Evolutionary conservation across 2,113 vertebrate genomes (phyloP).

Genomic region (Pardalotus punctatus): DNA sequence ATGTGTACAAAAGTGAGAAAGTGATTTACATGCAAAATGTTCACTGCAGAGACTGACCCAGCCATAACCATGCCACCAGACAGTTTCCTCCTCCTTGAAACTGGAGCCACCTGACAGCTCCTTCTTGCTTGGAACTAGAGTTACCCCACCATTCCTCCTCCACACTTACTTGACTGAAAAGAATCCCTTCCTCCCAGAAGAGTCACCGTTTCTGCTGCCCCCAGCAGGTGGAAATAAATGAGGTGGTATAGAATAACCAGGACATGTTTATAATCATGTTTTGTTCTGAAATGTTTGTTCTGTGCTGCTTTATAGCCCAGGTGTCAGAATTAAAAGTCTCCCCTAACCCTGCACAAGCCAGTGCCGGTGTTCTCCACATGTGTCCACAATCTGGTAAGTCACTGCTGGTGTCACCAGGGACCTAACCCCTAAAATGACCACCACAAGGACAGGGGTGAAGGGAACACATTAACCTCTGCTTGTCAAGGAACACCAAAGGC

Average conservation of each 20-base stretch:
- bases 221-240: too few relatives aligned
- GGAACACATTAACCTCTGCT: neutral
- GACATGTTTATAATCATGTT: neutral
- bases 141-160: neutral
- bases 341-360: neutral
- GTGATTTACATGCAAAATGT: neutral
- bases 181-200: neutral
- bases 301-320: neutral
- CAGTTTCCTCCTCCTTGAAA: rapidly evolving
- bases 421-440: neutral
- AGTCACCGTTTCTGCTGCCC: rapidly evolving
- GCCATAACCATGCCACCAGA: neutral
- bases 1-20: neutral
- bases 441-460: neutral
- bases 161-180: rapidly evolving
- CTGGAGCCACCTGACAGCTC: neutral
- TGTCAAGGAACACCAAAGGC: neutral
- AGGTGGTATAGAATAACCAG: neutral
- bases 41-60: neutral
- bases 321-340: neutral
- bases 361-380: rapidly evolving
- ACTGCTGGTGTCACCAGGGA: neutral
- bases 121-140: rapidly evolving
- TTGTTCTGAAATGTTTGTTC: neutral
- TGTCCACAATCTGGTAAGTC: neutral